Evolutionary conservation across 2,888 invertebrate species (phyloP), one percentile per base, ranked within the genome.

Genomic region (Dasysyrphus albostriatus): DNA sequence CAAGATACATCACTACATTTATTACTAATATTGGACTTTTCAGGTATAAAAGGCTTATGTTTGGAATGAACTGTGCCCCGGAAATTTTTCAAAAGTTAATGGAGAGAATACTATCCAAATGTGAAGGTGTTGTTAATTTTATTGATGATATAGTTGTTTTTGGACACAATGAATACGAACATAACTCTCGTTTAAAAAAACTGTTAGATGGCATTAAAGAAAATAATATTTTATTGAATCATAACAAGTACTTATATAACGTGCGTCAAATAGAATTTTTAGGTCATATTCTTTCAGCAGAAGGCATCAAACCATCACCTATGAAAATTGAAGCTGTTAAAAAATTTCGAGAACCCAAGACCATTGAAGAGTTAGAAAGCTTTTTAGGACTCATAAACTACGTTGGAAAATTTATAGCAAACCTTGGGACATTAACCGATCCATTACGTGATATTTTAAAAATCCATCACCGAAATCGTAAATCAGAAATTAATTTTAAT

Each of bases 61-160:
- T 58, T 9, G n/a, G 34, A 16, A 58, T 34, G 34, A 34, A 34
- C 34, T 54, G 19, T 10, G 12, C 32, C 7, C 32, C 32, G 32
- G 32, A 32, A 32, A 32, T 32, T 3, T 32, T 32, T 32, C 7
- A 5, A 29, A 54, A 54, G 3, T 12, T 29, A 12, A 10, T 29
- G 10, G 54, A 54, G n/a, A 37, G 29, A 54, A 29, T 29, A 29
- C 29, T 54, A 29, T 12, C 29, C 29, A 54, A 54, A 54, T 54
- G 54, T 54, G 54, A 54, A 54, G 54, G 34, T 37, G 16, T 32
- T 16, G 34, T 37, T 58, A 58, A 58, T 34, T 58, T 58, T 58
- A 58, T 58, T 58, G 34, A 58, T 16, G 58, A 58, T 9, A 58
- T 58, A 32, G 58, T 58, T 9, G 34, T 58, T 37, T 58, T 58